phyloP scores from a whole-genome alignment of 2,797 vertebrate genomes.

The Melanotaenia parkinsoni region DNA sequence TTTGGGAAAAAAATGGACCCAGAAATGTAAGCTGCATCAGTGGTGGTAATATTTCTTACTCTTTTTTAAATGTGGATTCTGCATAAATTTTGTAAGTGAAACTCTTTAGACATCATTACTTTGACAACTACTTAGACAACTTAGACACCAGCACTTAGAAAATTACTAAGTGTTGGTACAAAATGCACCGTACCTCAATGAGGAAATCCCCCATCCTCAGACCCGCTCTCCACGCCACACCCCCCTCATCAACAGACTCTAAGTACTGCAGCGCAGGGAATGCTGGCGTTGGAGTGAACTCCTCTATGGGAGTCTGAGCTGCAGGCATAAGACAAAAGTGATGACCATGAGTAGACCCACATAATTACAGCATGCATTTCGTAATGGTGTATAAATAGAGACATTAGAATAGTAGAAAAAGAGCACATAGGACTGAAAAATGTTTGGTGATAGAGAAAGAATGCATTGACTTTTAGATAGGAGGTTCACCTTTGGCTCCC shows the following conservation, averaged over 20 bases:
- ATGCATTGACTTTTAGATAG: slow-evolving; percentile 7
- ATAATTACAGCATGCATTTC: slow-evolving; percentile 13
- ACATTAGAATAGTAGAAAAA: slow-evolving; percentile 22
- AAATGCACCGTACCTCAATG: slow-evolving; percentile 85
- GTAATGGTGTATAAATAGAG: slow-evolving; percentile 5
- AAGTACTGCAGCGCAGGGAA: slow-evolving; percentile 95
- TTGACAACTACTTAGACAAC: no score
- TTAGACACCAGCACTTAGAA: no score
- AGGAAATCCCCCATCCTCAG: slow-evolving; percentile 96
- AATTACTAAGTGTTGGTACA: neutral
- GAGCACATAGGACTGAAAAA: slow-evolving; percentile 2
- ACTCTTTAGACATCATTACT: neutral
- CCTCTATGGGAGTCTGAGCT: slow-evolving; percentile 97
- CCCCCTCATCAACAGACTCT: slow-evolving; percentile 95
- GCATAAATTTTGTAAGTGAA: neutral
- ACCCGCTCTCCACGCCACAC: slow-evolving; percentile 92
- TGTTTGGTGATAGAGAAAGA: neutral
- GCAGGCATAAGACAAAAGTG: slow-evolving; percentile 45
- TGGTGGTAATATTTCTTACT: neutral
- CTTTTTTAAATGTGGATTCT: neutral
- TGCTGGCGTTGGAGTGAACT: slow-evolving; percentile 95
- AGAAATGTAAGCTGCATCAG: neutral
- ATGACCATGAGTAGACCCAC: slow-evolving; percentile 28
- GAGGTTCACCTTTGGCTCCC: slow-evolving; percentile 92
- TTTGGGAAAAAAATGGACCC: neutral